Base-by-base conservation (phyloP, 2,113 vertebrate species). In the Hirundichthys speculiger region DNA sequence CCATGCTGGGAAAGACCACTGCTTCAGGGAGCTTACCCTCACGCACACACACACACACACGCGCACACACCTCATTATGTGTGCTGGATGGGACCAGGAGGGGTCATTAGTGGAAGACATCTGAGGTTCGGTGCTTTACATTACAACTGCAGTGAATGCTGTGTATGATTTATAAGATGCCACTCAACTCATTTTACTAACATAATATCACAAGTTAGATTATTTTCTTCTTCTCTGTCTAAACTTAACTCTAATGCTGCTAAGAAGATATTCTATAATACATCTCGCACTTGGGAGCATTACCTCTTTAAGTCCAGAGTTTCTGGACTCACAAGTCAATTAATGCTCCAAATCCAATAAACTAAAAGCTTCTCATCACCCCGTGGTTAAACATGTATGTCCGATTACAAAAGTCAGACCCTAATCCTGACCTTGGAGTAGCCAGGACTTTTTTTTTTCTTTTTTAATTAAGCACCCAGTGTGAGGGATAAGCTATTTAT, bases 1-100 rank as follows among this genome's bases (percentile, higher is more conserved):
- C 69, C 83, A 71, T 83, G 76, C 77, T 87, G 80, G 47, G 82
- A 79, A 51, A 51, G 79, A 46, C 77, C 69, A 63, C 43, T 68
- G 83, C 80, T 88, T 84, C 52, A 79, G 86, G 80, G 78, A 34
- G 63, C 65, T 85, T 79, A 83, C 66, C 75, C 77, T 80, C 78
- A 79, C 55, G 67, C 67, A 57, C 73, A 69, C 69, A 73, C 72
- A 57, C 73, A 69, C 69, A 73, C 72, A n/a, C n/a, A n/a, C n/a
- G n/a, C n/a, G n/a, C n/a, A 57, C 73, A 69, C 69, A 73, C 72
- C 77, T 88, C 84, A 86, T 85, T 85, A 84, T 24, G 61, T 69
- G 63, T 27, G 67, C 85, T 77, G 74, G 60, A 78, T 62, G 69
- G 73, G 60, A 76, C 53, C 2, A 7, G 40, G 52, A 84, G 73